Base-by-base conservation (phyloP, 2,797 vertebrate genomes). In the Hafferia zeledoni region DNA sequence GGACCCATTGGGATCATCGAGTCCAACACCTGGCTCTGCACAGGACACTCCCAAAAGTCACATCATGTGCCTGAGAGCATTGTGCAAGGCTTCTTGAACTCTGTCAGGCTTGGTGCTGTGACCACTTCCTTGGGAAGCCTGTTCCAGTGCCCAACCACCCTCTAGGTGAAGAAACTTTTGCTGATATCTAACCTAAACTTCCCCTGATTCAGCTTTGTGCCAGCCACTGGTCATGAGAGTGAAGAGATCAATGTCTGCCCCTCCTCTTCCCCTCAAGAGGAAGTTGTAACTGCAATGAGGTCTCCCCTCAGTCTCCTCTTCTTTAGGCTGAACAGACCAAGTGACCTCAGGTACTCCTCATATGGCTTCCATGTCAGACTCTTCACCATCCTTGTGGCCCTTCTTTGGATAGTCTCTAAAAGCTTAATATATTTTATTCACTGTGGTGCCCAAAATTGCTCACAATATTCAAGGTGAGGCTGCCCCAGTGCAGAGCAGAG, bases 351-450 rank as follows among this genome's bases (percentile, higher is more conserved):
- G 11, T 10, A 1, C 24, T 63, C 19, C 27, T 69, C 7, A 11
- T 19, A 28, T 0, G 0, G 5, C 17, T 63, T 56, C 8, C 5
- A 8, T 13, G 63, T 20, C 27, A 52, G 10, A 16, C 15, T 4
- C 33, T 71, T 83, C 22, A 39, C 20, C 10, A 10, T 31, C 14
- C 15, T 65, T 1, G 2, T 24, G 46, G 52, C 9, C 12, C 12
- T 64, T 14, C 17, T 65, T 15, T 14, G 55, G 25, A 16, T 6
- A 11, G 16, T 25, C 50, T 71, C 14, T 46, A 30, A 18, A 22
- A 44, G 1, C 8, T 52, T 69, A 23, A 7, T 13, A 52, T 64
- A 19, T 68, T 44, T 63, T 22, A 57, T 25, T 10, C 4, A 14
- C 37, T 65, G 44, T 4, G 5, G 13, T 80, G 13, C 16, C 37